Conservation (phyloP, 1,140 invertebrate genomes). For the Polyergus mexicanus region DNA sequence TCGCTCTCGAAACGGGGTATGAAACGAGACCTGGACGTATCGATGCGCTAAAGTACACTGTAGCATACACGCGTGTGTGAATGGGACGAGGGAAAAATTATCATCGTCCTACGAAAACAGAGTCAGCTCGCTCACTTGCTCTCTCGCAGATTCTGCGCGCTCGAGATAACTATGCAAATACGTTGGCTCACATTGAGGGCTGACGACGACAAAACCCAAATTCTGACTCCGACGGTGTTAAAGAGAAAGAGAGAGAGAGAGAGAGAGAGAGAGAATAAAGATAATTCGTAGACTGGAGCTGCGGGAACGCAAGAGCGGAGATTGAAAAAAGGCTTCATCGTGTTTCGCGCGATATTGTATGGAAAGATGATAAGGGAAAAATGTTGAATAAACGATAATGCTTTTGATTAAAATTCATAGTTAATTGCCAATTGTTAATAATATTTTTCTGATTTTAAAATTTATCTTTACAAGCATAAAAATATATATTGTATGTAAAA, state of each 20-base stretch:
- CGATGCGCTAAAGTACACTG: constrained; percentile 38
- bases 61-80: constrained; percentile 17
- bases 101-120: constrained; percentile 57
- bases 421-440: constrained; percentile 27
- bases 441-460: neutral
- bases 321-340: constrained; percentile 55
- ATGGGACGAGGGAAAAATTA: constrained; percentile 48
- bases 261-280: constrained; percentile 61
- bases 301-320: neutral
- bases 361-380: constrained; percentile 5
- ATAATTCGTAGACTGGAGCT: constrained; percentile 34
- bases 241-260: constrained; percentile 54
- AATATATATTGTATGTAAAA: neutral
- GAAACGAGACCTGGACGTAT: constrained; percentile 42
- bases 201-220: constrained; percentile 61
- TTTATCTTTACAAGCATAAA: neutral
- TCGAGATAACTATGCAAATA: constrained; percentile 73
- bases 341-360: constrained; percentile 44
- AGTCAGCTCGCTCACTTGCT: constrained; percentile 22
- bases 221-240: constrained; percentile 48
- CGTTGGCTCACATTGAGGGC: constrained; percentile 46
- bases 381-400: constrained; percentile 44
- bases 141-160: constrained; percentile 58
- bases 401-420: constrained; percentile 55
- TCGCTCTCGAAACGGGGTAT: constrained; percentile 27